A percentile compares a stretch with the other conserved stretches of the same genome.
Evolutionary conservation across 1,140 invertebrate genomes (phyloP).

Genomic region (Anadara kagoshimensis): DNA sequence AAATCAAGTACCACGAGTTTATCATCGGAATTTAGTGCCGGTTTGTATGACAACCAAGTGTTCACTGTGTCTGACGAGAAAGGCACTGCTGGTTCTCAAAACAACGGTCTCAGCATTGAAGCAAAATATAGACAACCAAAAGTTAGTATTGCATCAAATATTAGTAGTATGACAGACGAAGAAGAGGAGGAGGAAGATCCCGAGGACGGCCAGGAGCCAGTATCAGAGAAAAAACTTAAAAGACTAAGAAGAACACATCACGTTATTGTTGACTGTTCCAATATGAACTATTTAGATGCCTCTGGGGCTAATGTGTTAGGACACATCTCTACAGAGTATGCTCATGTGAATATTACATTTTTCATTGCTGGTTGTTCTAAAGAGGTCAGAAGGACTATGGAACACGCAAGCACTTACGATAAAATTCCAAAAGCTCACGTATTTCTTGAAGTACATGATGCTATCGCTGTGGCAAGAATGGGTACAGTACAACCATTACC

Average conservation of each 20-base stretch:
- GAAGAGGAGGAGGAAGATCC: slow-evolving; percentile 63
- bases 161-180: slow-evolving; percentile 48
- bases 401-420: slow-evolving; percentile 60
- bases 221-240: slow-evolving; percentile 61
- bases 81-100: neutral
- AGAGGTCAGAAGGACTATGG: slow-evolving; percentile 58
- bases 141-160: slow-evolving; percentile 42
- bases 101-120: slow-evolving; percentile 11
- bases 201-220: slow-evolving; percentile 58
- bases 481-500: slow-evolving; percentile 46
- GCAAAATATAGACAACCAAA: neutral
- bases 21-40: slow-evolving; percentile 2
- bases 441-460: slow-evolving; percentile 63
- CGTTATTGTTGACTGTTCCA: slow-evolving; percentile 72
- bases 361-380: slow-evolving; percentile 59
- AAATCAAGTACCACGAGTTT: too few species aligned
- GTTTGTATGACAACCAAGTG: slow-evolving; percentile 47
- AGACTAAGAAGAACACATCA: slow-evolving; percentile 64
- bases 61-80: slow-evolving; percentile 43
- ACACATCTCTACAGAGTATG: slow-evolving; percentile 66
- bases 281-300: slow-evolving; percentile 73
- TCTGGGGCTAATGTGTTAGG: slow-evolving; percentile 72
- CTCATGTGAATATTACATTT: slow-evolving; percentile 63
- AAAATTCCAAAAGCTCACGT: slow-evolving; percentile 58
- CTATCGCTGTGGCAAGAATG: slow-evolving; percentile 58